Base-by-base conservation (phyloP, 1,140 invertebrate species). In the Drosophila ohnishii region DNA sequence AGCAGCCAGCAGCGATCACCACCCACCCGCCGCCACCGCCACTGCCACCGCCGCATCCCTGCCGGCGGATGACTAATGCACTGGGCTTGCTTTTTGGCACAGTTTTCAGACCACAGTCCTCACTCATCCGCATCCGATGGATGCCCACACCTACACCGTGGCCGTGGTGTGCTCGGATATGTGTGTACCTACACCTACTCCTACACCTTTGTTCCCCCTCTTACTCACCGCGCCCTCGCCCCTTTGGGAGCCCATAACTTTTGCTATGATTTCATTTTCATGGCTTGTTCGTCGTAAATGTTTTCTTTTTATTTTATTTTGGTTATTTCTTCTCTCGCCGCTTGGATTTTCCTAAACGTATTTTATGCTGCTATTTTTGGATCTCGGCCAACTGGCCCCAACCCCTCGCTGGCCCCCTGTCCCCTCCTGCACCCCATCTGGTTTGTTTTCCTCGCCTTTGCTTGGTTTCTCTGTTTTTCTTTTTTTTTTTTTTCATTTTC, bases 251-350 rank as follows among this genome's bases (percentile, higher is more conserved):
- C 13, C 35, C 48, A 65, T 65, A 59, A 48, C 56, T 53, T 59
- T 53, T 67, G 78, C 75, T 55, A 80, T 86, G 83, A 86, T 86
- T 88, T 86, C 74, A 85, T 86, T 86, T 77, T 85, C 78, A 53
- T 81, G 45, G 61, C 61, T 71, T 70, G 64, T 51, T 48, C 51
- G 60, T 79, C 74, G 78, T 78, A 78, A 70, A 81, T 85, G 81
- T 86, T 82, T 86, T 75, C 59, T 10, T 55, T 86, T 82, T 64
- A 30, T 50, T 50, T 32, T 48, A 71, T 86, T 80, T 70, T 75
- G 56, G 61, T 51, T 74, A 10, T 61, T 65, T 72, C 63, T 55
- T 60, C 75, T 59, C 30, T 75, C 45, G 60, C 39, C 39, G 62
- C 19, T 70, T 64, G 59, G 67, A 45, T 51, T 56, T 61, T 53